phyloP scores from a whole-genome alignment of 1,140 invertebrate genomes.

The Bicyclus anynana region DNA sequence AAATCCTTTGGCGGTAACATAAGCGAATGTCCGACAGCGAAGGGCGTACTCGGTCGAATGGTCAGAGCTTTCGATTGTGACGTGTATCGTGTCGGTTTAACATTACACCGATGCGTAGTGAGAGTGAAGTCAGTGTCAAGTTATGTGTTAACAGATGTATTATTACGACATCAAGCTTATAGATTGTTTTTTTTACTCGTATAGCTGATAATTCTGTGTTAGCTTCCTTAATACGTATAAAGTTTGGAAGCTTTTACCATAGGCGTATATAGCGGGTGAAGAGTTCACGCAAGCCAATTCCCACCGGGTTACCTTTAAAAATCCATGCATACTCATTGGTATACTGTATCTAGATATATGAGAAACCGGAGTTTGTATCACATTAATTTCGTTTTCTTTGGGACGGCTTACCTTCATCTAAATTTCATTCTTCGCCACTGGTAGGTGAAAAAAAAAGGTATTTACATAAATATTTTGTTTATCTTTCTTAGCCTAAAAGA shows the following conservation, averaged over 20 bases:
- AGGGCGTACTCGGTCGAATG: constrained; percentile 10
- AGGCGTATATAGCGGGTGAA: too few relatives aligned
- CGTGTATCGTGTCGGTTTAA: constrained; percentile 7
- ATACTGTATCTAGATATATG: too few relatives aligned
- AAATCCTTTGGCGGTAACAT: not conserved
- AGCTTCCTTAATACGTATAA: not conserved
- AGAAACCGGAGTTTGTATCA: too few relatives aligned
- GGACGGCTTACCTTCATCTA: too few relatives aligned
- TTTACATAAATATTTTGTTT: too few relatives aligned
- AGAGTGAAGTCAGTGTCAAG: constrained; percentile 4
- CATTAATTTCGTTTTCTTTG: too few relatives aligned
- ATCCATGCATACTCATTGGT: too few relatives aligned
- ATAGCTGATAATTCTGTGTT: not conserved
- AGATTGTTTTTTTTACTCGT: not conserved
- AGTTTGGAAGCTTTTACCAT: too few relatives aligned
- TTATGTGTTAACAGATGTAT: not conserved
- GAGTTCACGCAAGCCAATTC: too few relatives aligned
- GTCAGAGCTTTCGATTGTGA: constrained; percentile 17
- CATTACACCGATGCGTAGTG: constrained; percentile 1
- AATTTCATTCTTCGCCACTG: too few relatives aligned
- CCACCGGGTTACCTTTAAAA: too few relatives aligned
- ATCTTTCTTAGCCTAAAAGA: not conserved
- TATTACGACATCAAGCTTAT: not conserved
- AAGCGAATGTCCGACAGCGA: not conserved
- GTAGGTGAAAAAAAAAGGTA: too few relatives aligned